phyloP scores from a whole-genome alignment of 2,113 vertebrate genomes.

The Australoheros scitulus region DNA sequence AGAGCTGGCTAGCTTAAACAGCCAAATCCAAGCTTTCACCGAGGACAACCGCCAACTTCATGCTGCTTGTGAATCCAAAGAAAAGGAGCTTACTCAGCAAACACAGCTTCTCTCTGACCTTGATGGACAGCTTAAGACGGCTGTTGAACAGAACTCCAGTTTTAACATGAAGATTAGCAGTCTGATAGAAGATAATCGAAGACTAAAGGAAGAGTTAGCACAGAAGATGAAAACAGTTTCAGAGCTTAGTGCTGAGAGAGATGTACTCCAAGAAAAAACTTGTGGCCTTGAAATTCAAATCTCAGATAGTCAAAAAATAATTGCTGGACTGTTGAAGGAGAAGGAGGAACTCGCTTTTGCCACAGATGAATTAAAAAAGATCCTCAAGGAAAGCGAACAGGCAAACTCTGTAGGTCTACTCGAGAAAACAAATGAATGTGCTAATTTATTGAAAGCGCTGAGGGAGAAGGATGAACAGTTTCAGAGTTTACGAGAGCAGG shows the following conservation, averaged over 20 bases:
- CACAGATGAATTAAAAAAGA: conserved; percentile 67
- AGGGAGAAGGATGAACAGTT: conserved; percentile 71
- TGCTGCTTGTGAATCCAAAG: conserved; percentile 62
- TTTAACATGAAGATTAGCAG: conserved; percentile 67
- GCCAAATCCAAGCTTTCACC: conserved; percentile 59
- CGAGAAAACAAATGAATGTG: conserved; percentile 80
- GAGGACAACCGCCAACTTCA: conserved; percentile 77
- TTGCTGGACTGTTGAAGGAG: conserved; percentile 71
- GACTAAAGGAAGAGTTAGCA: conserved; percentile 73
- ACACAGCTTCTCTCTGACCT: conserved; percentile 64
- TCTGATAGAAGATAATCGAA: conserved; percentile 73
- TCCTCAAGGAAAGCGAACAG: conserved; percentile 73
- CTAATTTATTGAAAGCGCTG: conserved; percentile 69
- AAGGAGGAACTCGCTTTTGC: conserved; percentile 74
- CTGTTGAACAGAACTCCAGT: conserved; percentile 35
- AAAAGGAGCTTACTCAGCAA: conserved; percentile 68
- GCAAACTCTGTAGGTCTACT: conserved; percentile 72
- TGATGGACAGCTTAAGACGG: conserved; percentile 35
- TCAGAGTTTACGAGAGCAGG: conserved; percentile 68
- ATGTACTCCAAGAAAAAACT: conserved; percentile 66
- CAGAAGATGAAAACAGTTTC: conserved; percentile 58
- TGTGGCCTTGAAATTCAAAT: conserved; percentile 57
- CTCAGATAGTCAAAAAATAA: conserved; percentile 63
- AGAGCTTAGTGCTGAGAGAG: conserved; percentile 64
- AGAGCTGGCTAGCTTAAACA: conserved; percentile 65